Evolutionary conservation across 2,113 vertebrate genomes (phyloP).

Genomic region (Hydrochoerus hydrochaeris): DNA sequence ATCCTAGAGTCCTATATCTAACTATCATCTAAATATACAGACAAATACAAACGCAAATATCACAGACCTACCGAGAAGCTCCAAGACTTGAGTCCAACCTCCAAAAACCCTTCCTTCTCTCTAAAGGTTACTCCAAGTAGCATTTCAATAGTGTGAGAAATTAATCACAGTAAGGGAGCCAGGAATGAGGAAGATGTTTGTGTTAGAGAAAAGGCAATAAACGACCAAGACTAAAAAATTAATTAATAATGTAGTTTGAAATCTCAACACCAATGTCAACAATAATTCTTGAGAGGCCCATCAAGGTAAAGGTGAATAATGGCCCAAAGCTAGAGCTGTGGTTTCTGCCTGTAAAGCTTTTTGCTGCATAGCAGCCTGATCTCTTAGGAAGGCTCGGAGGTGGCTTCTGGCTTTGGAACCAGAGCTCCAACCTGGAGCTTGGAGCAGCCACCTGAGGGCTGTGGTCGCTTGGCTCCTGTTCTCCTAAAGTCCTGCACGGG

Average conservation of each 20-base stretch:
- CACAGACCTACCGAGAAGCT: not conserved
- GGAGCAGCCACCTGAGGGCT: not conserved
- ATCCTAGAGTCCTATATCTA: not conserved
- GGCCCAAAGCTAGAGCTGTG: not conserved
- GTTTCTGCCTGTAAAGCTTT: not conserved
- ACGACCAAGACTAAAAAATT: not conserved
- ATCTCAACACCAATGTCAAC: not conserved
- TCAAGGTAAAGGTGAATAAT: not conserved
- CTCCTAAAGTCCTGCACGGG: constrained; percentile 26
- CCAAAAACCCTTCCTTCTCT: not conserved
- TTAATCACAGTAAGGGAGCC: constrained; percentile 23
- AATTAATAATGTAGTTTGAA: not conserved
- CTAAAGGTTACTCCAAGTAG: not conserved
- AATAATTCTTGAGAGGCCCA: not conserved
- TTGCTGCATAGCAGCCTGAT: not conserved
- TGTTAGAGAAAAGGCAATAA: not conserved
- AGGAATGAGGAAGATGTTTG: not conserved
- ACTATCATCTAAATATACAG: not conserved
- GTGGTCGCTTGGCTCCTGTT: not conserved
- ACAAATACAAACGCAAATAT: no score
- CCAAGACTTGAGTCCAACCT: not conserved
- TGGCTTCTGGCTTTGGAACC: rapidly evolving
- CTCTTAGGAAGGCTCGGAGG: not conserved
- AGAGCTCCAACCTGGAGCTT: not conserved
- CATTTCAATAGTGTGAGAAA: constrained; percentile 39